Percentiles rank a stretch among this genome's conserved stretches.
Evolutionary conservation across 1,140 invertebrate genomes (phyloP).

Genomic region (Phymorhynchus buccinoides): DNA sequence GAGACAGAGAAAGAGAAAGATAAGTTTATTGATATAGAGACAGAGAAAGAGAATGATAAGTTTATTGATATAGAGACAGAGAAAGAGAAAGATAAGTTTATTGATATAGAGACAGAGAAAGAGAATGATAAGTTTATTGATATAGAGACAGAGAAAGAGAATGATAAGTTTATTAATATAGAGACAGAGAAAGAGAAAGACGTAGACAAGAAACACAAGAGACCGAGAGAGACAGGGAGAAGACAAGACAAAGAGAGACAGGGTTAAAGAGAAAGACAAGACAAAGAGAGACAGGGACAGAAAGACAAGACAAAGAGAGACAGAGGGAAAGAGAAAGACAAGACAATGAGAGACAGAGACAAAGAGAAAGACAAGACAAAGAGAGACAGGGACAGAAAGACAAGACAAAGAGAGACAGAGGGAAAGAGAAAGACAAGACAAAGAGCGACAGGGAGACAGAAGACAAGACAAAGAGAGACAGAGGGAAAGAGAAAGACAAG

Average conservation of each 20-base stretch:
- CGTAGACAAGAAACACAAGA: neutral
- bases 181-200: neutral
- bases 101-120: no score
- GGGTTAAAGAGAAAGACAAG: neutral
- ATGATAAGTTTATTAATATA: no score
- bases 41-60: no score
- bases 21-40: no score
- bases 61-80: no score
- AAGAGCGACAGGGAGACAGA: neutral
- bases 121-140: no score
- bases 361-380: neutral
- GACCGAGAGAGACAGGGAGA: neutral
- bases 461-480: neutral
- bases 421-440: neutral
- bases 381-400: neutral
- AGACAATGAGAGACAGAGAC: neutral
- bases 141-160: no score
- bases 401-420: neutral
- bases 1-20: no score
- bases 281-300: neutral
- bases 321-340: neutral
- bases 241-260: neutral
- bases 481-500: neutral
- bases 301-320: neutral
- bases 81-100: no score